Evolutionary conservation across 2,888 invertebrate species (phyloP), one percentile per base, ranked within the genome.

Genomic region (Muschampia plurimacula): DNA sequence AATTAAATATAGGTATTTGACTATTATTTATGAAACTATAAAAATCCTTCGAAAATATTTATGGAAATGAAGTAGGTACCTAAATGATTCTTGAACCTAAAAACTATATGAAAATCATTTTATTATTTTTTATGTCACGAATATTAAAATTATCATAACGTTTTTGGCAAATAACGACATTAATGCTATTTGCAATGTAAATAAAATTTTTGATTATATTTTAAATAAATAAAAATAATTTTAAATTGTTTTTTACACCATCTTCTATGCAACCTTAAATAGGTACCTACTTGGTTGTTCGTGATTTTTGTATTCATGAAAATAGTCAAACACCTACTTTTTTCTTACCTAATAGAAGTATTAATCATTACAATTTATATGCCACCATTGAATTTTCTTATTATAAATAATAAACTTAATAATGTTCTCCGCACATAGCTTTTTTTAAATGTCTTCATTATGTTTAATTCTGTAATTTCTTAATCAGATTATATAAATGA

Each of bases 301-400:
- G 1, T 15, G 8, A 57, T 15, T 49, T 67, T 39, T 15, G 8
- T 49, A 22, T 22, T 22, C 32, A 13, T 57, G 7, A 59, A 39
- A 71, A 71, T 67, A 67, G 63, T 72, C 67, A 72, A 67, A 57
- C 52, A 67, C 67, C 32, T 36, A 15, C 36, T 52, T 41, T 41
- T 72, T 10, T 44, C 62, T 55, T 67, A 72, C 62, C 55, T 72
- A 63, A 55, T 72, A 72, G 44, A 63, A 72, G 72, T 72, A 72
- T 72, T 72, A 67, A 46, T 62, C 9, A 46, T 28, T 44, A 22
- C 46, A 64, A 64, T 15, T 44, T 41, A 22, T 63, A 44, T n/a
- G 36, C 36, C 60, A 57, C 28, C 57, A 4, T 28, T 57, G 28
- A 57, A 28, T 22, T 57, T 57, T 57, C 36, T 59, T 60, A 32